These are phyloP conservation scores for Rhamnusium bicolor DNA, from an alignment of 2,888 invertebrate species.

Conservation along the genomic window DNA sequence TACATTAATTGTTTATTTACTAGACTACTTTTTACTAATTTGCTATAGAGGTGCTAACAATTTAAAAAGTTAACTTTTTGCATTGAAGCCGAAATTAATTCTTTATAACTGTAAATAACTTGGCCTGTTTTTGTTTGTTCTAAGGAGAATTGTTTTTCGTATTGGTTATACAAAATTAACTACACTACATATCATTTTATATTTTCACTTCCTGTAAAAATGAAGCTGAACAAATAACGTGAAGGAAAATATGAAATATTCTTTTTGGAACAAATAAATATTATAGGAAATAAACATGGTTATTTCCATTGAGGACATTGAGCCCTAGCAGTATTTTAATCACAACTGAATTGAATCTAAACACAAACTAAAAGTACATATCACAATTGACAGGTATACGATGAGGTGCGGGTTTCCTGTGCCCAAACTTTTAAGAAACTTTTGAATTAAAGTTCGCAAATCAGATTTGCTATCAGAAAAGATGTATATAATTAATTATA, in stretches of 20 bases:
- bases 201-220: neutral
- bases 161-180: neutral
- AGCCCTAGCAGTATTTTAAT: neutral
- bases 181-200: neutral
- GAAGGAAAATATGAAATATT: neutral
- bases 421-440: too few relatives aligned
- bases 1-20: conserved; percentile 1
- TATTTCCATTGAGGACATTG: neutral
- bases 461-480: too few relatives aligned
- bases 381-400: conserved; percentile 1
- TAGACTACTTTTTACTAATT: conserved; percentile 29
- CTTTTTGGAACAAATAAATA: conserved; percentile 24
- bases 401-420: neutral
- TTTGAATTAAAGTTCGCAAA: too few relatives aligned
- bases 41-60: conserved; percentile 26
- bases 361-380: conserved; percentile 8
- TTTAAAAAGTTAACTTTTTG: neutral
- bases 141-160: neutral
- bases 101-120: conserved; percentile 25
- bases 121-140: conserved; percentile 23
- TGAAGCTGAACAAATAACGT: neutral
- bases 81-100: conserved; percentile 19
- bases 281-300: neutral
- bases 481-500: neutral
- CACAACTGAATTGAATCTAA: neutral